Evolutionary conservation across 2,888 invertebrate genomes (phyloP), one percentile per base, ranked within the genome.

Genomic region (Athetis lepigone): DNA sequence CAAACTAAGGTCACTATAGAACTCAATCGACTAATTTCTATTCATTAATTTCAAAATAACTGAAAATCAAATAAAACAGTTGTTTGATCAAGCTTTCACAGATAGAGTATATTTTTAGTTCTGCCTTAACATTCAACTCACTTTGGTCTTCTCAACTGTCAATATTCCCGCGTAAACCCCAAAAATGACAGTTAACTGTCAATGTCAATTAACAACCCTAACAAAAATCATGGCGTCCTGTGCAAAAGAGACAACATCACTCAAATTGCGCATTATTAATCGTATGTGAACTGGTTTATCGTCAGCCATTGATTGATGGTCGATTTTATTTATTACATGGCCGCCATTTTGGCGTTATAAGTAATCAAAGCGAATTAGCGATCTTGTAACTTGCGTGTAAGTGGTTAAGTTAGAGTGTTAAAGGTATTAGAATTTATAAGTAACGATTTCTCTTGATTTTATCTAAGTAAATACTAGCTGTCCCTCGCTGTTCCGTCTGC

Each of bases 281-380:
- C 29, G 46, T 39, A 19, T 71, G 59, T 50, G 50, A 67, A 67
- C 73, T 54, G 62, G 60, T 72, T 76, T 54, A 18, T 42, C 45
- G 18, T 29, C 46, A 55, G 40, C 50, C 49, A 36, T 56, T 56
- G 61, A 74, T 66, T 66, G 39, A 66, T 66, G 37, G 55, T 42
- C 23, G 54, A 55, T 52, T 60, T 58, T 62, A 18, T 46, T 45
- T 60, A 40, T 43, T 47, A 54, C 13, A 46, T 39, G 49, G 40
- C 45, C 46, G 72, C 72, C 73, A 74, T 74, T 74, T 74, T 67
- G 46, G 11, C 5, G 2, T 25, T 56, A 52, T 33, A 47, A 47
- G 37, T 52, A 57, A 47, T 42, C 33, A 51, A 27, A 33, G 16
- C 6, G 37, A 33, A 18, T 49, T 43, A 70, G 33, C 21, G 21